A percentile compares a stretch with the other conserved stretches of the same genome.
phyloP scores from a whole-genome alignment of 2,113 vertebrate genomes.

The Aepyceros melampus region DNA sequence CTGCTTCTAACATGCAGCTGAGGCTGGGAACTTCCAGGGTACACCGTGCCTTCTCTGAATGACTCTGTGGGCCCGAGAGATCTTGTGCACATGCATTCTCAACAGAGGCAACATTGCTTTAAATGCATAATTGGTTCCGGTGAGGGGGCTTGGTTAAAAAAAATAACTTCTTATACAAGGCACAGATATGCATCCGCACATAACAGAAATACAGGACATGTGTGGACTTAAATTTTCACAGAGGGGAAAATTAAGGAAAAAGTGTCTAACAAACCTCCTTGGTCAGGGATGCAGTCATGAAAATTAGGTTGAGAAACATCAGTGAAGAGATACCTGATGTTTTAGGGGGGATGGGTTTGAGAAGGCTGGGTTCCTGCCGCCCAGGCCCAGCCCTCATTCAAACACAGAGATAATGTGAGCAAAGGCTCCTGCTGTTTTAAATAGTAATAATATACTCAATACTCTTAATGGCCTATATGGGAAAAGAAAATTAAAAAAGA shows the following conservation, averaged over 20 bases:
- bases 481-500: background rate
- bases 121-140: background rate
- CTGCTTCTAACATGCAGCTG: background rate
- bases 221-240: background rate
- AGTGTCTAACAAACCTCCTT: background rate
- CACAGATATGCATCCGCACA: background rate
- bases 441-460: background rate
- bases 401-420: background rate
- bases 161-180: background rate
- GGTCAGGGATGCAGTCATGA: background rate
- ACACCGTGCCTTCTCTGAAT: background rate
- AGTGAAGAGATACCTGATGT: background rate
- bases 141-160: background rate
- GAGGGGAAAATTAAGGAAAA: background rate
- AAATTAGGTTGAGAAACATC: background rate
- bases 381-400: background rate
- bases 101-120: fast-evolving
- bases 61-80: background rate
- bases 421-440: background rate
- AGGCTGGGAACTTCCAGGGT: background rate
- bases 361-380: background rate
- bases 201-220: background rate
- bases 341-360: background rate
- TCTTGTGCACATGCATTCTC: background rate
- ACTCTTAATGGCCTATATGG: background rate